Evolutionary conservation across 2,113 vertebrate genomes (phyloP).

Genomic region (Oncorhynchus gorbuscha): DNA sequence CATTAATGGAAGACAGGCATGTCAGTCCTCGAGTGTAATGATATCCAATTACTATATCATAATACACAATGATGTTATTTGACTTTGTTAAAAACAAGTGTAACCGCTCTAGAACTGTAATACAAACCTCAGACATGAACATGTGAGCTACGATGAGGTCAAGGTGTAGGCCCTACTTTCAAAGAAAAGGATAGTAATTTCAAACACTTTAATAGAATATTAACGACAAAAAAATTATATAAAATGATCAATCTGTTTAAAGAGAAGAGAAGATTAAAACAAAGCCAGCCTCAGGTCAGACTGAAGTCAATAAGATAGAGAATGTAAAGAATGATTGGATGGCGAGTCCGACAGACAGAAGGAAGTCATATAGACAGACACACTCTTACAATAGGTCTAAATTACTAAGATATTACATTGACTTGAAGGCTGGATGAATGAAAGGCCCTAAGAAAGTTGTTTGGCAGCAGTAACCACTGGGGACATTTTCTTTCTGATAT

Average conservation of each 20-base stretch:
- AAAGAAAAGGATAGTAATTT: no score
- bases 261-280: not conserved
- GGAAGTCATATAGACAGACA: not conserved
- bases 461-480: not conserved
- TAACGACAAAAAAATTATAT: no score
- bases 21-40: not conserved
- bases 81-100: no score
- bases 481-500: not conserved
- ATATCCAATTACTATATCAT: no score
- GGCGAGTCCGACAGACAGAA: not conserved
- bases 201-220: no score
- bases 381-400: conserved; percentile 2
- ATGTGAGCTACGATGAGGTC: no score
- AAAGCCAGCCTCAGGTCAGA: not conserved
- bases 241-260: no score
- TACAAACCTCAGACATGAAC: no score
- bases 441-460: not conserved
- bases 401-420: not conserved
- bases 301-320: not conserved
- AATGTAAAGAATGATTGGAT: not conserved
- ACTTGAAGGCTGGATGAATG: not conserved
- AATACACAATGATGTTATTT: no score
- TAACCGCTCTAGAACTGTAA: no score
- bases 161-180: no score
- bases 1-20: not conserved